Evolutionary conservation across 1,140 invertebrate species (phyloP), one percentile per base, ranked within the genome.

Genomic region (Amphibalanus amphitrite): DNA sequence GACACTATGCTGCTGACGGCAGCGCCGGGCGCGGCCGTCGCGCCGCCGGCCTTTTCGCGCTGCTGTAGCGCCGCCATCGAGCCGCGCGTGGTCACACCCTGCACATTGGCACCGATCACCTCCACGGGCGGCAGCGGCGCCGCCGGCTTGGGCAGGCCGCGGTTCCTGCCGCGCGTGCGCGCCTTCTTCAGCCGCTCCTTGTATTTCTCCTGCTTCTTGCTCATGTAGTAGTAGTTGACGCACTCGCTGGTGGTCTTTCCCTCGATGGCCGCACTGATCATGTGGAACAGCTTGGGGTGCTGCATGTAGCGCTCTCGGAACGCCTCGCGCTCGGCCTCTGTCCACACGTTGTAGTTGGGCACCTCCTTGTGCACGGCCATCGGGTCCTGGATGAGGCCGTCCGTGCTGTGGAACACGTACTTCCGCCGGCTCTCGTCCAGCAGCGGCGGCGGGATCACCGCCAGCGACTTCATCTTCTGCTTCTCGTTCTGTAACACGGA

Each of bases 171-270:
- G 71, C 89, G 83, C 78, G 86, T 86, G 59, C 88, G 87, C 70
- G 91, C 91, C 81, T 95, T 95, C 73, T 93, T 85, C 73, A 98
- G 80, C 72, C 97, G 80, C 80, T 95, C 90, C 82, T 97, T 97
- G 81, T 97, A 98, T 82, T 97, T 97, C 82, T 96, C 93, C 74
- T 89, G 90, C 82, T 98, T 97, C 80, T 97, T 98, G 76, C 91
- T 95, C 77, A 95, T 85, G 85, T 98, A 98, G 84, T 98, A 98
- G 82, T 95, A 93, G 80, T 92, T 90, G 71, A 96, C 90, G 82
- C 93, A 96, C 79, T 97, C 93, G 68, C 88, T 84, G 25, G 95
- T 92, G 75, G 85, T 92, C 84, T 98, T 98, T 77, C 91, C 85
- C 75, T 96, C 93, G 71, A 98, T 82, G 77, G 88, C 95, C 74